phyloP scores from a whole-genome alignment of 2,888 invertebrate species.

The Stenolophus ochropezus region DNA sequence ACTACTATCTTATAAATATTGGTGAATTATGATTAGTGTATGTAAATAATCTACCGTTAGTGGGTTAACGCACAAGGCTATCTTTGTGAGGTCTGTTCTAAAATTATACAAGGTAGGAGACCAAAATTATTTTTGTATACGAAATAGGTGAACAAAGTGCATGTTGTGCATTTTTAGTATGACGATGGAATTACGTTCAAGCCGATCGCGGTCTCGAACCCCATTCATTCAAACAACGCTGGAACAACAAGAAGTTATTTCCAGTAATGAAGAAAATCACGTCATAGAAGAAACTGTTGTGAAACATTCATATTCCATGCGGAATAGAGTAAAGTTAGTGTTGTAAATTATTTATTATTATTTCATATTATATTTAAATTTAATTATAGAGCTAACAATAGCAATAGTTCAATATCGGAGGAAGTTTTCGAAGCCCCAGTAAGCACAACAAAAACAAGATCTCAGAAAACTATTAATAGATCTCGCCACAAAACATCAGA shows the following conservation, averaged over 20 bases:
- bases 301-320: conserved; percentile 64
- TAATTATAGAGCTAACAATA: conserved; percentile 63
- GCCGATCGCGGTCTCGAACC: conserved; percentile 82
- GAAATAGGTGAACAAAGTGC: conserved; percentile 46
- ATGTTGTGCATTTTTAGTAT: conserved; percentile 52
- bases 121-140: conserved; percentile 41
- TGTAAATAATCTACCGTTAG: conserved; percentile 45
- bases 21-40: conserved; percentile 43
- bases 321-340: conserved; percentile 75
- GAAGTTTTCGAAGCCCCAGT: conserved; percentile 68
- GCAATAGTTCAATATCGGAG: conserved; percentile 65
- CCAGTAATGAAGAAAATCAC: conserved; percentile 67
- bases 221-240: conserved; percentile 78
- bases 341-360: conserved; percentile 12
- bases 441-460: conserved; percentile 66
- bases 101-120: conserved; percentile 54
- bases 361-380: conserved; percentile 56
- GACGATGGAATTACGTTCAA: conserved; percentile 76
- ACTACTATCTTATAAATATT: background rate
- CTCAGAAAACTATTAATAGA: conserved; percentile 64
- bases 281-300: conserved; percentile 60
- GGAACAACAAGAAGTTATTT: conserved; percentile 76
- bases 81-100: conserved; percentile 52
- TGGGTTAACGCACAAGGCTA: conserved; percentile 36
- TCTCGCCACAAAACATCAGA: conserved; percentile 76